Conservation (phyloP, 92 coral and sea anemone genomes). For the Epizoanthus ramosus region DNA sequence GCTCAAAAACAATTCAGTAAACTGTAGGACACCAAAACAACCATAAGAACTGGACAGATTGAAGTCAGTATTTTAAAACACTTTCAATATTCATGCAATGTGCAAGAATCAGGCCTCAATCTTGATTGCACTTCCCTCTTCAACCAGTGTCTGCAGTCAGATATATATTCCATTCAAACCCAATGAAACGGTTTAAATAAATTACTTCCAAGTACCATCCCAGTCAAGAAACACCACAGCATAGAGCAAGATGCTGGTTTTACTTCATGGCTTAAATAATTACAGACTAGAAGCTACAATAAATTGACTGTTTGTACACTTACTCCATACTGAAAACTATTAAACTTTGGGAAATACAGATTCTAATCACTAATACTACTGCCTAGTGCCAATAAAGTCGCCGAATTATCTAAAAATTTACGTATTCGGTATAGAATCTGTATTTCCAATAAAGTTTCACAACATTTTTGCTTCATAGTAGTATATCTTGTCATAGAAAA, state of each 20-base stretch:
- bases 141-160: too few species aligned
- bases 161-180: too few species aligned
- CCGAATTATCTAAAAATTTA: background rate
- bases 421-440: background rate
- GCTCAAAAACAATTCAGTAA: too few species aligned
- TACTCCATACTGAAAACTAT: background rate
- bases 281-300: constrained; percentile 18
- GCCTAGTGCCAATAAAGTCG: background rate
- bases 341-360: constrained; percentile 13
- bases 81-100: too few species aligned
- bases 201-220: background rate
- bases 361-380: background rate
- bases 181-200: too few species aligned
- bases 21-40: too few species aligned
- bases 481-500: constrained; percentile 32
- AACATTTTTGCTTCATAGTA: background rate
- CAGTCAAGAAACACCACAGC: background rate
- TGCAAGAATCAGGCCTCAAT: too few species aligned
- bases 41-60: too few species aligned
- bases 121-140: too few species aligned
- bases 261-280: constrained; percentile 26
- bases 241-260: constrained; percentile 9
- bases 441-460: background rate
- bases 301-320: background rate
- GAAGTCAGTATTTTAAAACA: too few species aligned